Evolutionary conservation across 2,113 vertebrate genomes (phyloP).

Genomic region (Leucosticte australis): DNA sequence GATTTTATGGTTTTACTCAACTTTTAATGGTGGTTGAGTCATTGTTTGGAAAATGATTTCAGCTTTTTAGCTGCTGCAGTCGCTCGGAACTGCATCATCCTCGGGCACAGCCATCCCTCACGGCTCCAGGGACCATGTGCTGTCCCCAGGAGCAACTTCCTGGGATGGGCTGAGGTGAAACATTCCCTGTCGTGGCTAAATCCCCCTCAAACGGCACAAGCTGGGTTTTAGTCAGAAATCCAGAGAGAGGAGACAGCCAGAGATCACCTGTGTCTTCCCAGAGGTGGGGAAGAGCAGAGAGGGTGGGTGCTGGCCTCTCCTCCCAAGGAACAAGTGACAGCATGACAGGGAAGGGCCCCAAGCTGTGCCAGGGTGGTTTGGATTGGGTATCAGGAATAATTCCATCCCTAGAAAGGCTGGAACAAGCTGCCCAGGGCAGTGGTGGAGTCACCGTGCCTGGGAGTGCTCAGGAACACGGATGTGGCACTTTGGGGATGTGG

Average conservation of each 20-base stretch:
- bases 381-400: accelerated
- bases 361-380: too few relatives aligned
- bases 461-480: neutral
- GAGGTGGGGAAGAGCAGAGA: neutral
- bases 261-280: neutral
- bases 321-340: neutral
- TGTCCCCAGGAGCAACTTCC: neutral
- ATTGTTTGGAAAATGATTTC: neutral
- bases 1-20: neutral
- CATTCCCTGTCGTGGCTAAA: accelerated
- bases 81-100: neutral
- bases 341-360: accelerated
- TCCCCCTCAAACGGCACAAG: accelerated
- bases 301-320: neutral
- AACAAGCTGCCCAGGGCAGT: neutral
- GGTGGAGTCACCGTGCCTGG: neutral
- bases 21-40: neutral
- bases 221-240: accelerated
- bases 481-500: neutral
- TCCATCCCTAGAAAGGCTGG: neutral
- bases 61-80: neutral
- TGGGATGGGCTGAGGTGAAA: neutral
- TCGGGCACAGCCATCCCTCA: accelerated
- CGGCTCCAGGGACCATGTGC: neutral
- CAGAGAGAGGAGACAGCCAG: neutral